A percentile compares a stretch with the other conserved stretches of the same genome.
Conservation (phyloP, 2,797 vertebrate species). For the Cheirogaleus major region DNA sequence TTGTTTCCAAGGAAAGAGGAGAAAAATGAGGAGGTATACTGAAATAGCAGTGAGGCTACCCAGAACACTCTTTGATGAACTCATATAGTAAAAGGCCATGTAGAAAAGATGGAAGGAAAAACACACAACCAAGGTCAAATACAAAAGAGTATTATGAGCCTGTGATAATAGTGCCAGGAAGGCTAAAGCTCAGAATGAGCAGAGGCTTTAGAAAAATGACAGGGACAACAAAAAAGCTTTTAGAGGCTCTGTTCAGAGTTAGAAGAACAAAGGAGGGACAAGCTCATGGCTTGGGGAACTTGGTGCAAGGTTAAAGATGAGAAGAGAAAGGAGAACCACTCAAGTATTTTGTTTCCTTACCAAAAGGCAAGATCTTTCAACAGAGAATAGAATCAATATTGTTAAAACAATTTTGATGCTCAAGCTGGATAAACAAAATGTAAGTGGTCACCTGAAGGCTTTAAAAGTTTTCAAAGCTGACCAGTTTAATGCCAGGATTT, state of each 20-base stretch:
- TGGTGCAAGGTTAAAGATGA: not conserved
- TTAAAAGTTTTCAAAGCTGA: constrained; percentile 44
- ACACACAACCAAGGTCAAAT: not conserved
- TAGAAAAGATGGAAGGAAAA: not conserved
- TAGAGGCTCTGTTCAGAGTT: not conserved
- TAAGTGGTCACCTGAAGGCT: constrained; percentile 13
- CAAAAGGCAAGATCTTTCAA: constrained; percentile 13
- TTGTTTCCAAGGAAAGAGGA: not conserved
- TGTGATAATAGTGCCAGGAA: not conserved
- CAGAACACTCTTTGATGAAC: not conserved
- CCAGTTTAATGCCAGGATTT: not conserved
- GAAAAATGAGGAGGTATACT: not conserved
- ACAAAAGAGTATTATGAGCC: not conserved
- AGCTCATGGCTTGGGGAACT: not conserved
- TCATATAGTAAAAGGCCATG: not conserved
- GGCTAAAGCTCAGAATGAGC: not conserved
- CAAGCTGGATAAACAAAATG: not conserved
- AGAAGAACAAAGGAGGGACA: not conserved
- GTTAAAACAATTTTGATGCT: constrained; percentile 38
- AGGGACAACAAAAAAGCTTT: not conserved
- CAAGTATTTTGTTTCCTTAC: constrained; percentile 22
- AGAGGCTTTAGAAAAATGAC: not conserved
- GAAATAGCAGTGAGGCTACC: not conserved
- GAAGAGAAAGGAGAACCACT: not conserved
- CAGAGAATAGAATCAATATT: constrained; percentile 33